A percentile compares a stretch with the other conserved stretches of the same genome.
phyloP scores from a whole-genome alignment of 2,888 invertebrate genomes.

The Priocnemis perturbator region DNA sequence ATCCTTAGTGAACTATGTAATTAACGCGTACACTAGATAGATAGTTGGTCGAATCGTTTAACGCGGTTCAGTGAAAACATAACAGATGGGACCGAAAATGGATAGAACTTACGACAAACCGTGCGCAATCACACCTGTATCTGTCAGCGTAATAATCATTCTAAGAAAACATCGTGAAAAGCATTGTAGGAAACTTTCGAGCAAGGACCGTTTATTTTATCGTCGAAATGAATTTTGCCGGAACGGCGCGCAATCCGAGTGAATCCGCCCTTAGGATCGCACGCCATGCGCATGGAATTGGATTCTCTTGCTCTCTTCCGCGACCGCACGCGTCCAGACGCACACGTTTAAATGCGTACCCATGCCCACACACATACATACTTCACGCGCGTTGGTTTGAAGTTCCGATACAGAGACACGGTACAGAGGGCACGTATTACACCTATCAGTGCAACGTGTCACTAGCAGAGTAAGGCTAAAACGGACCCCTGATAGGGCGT shows the following conservation, averaged over 20 bases:
- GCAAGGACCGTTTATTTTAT: too few relatives aligned
- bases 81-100: too few relatives aligned
- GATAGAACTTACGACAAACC: too few relatives aligned
- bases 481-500: slow-evolving; percentile 27
- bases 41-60: too few relatives aligned
- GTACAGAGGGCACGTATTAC: slow-evolving; percentile 23
- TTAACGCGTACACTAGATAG: too few relatives aligned
- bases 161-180: too few relatives aligned
- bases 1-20: too few relatives aligned
- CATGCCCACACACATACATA: too few relatives aligned
- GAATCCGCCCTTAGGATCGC: slow-evolving; percentile 7
- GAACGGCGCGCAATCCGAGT: slow-evolving; percentile 1
- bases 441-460: slow-evolving; percentile 44
- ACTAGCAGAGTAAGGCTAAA: slow-evolving; percentile 38
- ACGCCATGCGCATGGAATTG: slow-evolving; percentile 3
- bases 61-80: too few relatives aligned
- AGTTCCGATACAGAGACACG: slow-evolving; percentile 21
- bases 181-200: too few relatives aligned
- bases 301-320: slow-evolving; percentile 22
- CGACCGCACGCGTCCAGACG: slow-evolving; percentile 19
- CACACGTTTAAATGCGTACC: background rate
- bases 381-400: background rate
- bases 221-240: background rate
- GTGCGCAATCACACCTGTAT: too few relatives aligned
- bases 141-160: too few relatives aligned